Percentiles rank a stretch among this genome's conserved stretches.
These are phyloP conservation scores for Pyrrhosoma nymphula DNA, from an alignment of 2,888 invertebrate genomes.

Conservation along the genomic window DNA sequence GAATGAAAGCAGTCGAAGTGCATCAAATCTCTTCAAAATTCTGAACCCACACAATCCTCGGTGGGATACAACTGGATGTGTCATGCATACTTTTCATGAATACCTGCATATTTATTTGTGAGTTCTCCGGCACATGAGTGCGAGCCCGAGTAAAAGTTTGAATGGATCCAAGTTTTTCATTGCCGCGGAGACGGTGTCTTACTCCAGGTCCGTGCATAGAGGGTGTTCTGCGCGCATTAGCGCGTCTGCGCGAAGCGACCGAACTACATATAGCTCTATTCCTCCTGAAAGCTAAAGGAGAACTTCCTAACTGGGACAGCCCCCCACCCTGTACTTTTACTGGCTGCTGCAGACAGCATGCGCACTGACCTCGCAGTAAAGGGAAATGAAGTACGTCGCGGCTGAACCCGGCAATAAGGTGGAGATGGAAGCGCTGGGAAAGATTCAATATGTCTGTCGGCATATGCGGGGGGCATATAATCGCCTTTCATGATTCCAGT, in stretches of 20 bases:
- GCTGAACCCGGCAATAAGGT: background rate
- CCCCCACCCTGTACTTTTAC: background rate
- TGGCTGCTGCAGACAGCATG: background rate
- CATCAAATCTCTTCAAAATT: background rate
- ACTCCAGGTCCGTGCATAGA: background rate
- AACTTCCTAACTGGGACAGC: background rate
- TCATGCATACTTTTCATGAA: constrained; percentile 12
- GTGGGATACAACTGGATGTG: background rate
- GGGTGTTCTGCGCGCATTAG: background rate
- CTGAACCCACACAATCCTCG: background rate
- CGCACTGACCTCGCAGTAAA: background rate
- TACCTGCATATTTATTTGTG: background rate
- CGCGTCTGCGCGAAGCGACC: background rate
- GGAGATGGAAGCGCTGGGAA: background rate
- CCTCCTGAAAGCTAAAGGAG: background rate
- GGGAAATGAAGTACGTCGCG: background rate
- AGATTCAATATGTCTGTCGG: background rate
- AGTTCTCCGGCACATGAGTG: background rate
- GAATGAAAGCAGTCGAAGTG: background rate
- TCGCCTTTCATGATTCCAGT: background rate
- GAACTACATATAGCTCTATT: background rate
- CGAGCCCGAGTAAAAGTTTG: background rate
- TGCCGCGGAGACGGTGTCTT: background rate
- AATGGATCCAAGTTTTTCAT: background rate
- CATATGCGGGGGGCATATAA: background rate